Base-by-base conservation (phyloP, 23 tunicate genomes). In the Oikopleura vanhoeffeni region DNA sequence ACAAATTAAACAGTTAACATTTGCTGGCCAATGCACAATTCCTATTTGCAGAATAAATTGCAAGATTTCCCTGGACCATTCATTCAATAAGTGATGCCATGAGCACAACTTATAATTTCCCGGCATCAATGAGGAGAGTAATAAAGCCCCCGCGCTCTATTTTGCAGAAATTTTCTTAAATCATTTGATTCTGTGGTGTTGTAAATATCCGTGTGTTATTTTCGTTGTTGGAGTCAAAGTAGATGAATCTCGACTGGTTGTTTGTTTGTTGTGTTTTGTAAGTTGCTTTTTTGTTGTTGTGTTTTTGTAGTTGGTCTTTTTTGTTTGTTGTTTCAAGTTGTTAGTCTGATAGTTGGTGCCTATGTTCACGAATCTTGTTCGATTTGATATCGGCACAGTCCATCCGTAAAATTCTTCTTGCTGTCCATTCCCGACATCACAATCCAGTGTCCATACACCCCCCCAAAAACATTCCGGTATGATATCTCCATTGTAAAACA, bases 351-450 rank as follows among this genome's bases (percentile, higher is more conserved):
- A n/a, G 60, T 18, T 8, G 60, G 87, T 87, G 0, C 89, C 85
- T 33, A 89, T 76, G 57, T 89, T n/a, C n/a, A n/a, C n/a, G n/a
- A n/a, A n/a, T n/a, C n/a, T n/a, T n/a, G n/a, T n/a, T n/a, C n/a
- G n/a, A n/a, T n/a, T n/a, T n/a, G n/a, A n/a, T n/a, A n/a, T n/a
- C n/a, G n/a, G n/a, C n/a, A n/a, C 93, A 2, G 93, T 87, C 76
- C 93, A 89, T 41, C 88, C 88, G 86, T 87, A 89, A 49, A 89
- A 89, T 57, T 89, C 87, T 42, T 89, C 93, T 40, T 89, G 93
- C 8, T 87, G 90, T 67, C 93, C 93, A 67, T 84, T 84, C 40
- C 93, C 93, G 0, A 24, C 2, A 57, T 89, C n/a, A n/a, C 67
- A 41, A 87, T 3, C 87, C 87, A 40, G 83, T 67, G 24, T 85